Evolutionary conservation across 2,797 vertebrate species (phyloP).

Genomic region (Parauchenoglanis ngamensis): DNA sequence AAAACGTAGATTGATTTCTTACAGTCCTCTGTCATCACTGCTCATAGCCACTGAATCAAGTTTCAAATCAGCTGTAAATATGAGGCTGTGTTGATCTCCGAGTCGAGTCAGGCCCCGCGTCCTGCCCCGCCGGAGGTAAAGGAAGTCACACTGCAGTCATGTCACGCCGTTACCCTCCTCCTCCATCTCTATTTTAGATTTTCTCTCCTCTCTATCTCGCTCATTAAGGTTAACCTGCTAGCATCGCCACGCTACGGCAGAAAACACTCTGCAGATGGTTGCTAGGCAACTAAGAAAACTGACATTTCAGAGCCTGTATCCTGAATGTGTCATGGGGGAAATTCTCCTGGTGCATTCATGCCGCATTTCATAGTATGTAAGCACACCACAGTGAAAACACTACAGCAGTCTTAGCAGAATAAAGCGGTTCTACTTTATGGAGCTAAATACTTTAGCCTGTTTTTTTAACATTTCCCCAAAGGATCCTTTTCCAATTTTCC

Average conservation of each 20-base stretch:
- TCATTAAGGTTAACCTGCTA: constrained; percentile 56
- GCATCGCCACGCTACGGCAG: constrained; percentile 43
- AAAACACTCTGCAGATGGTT: constrained; percentile 56
- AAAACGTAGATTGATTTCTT: neutral
- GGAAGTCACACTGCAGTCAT: constrained; percentile 41
- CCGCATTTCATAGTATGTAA: constrained; percentile 25
- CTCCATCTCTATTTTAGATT: constrained; percentile 14
- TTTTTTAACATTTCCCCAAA: neutral
- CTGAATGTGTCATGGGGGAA: constrained; percentile 40
- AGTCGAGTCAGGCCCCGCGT: neutral
- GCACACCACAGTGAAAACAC: neutral
- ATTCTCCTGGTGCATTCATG: constrained; percentile 31
- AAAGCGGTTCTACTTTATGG: neutral
- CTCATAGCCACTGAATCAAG: too few species aligned
- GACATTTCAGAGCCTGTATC: constrained; percentile 54
- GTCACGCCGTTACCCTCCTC: neutral
- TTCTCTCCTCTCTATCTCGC: constrained; percentile 9
- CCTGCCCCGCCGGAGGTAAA: constrained; percentile 18
- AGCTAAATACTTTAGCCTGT: neutral
- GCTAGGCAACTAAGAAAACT: constrained; percentile 55
- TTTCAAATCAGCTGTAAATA: neutral
- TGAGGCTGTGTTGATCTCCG: neutral
- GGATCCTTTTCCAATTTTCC: neutral
- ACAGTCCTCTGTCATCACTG: neutral
- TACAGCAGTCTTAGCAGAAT: neutral